Evolutionary conservation across 2,888 invertebrate genomes (phyloP).

Genomic region (Sphinx pinastri): DNA sequence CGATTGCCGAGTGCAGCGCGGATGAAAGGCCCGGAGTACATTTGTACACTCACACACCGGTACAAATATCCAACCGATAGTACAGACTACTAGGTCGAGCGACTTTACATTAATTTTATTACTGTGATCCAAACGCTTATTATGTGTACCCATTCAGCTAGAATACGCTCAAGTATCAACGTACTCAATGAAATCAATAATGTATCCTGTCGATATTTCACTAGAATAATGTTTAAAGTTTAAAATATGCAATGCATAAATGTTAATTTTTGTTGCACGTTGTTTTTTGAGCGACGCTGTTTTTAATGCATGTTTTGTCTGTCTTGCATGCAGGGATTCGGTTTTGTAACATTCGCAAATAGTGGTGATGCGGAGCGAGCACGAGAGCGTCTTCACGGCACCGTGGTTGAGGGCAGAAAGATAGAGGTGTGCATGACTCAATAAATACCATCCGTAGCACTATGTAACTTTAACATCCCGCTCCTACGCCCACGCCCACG

Average conservation of each 20-base stretch:
- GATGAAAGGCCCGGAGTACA: constrained; percentile 57
- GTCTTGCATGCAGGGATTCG: constrained; percentile 99
- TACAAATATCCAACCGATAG: constrained; percentile 68
- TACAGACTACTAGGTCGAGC: constrained; percentile 73
- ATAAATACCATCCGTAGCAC: constrained; percentile 86
- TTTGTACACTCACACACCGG: constrained; percentile 54
- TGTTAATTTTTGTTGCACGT: constrained; percentile 90
- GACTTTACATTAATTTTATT: constrained; percentile 68
- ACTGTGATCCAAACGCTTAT: constrained; percentile 82
- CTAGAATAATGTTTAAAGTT: constrained; percentile 75
- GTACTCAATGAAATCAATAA: constrained; percentile 65
- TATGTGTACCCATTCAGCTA: constrained; percentile 83
- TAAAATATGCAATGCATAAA: constrained; percentile 85
- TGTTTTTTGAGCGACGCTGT: constrained; percentile 91
- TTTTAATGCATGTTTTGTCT: constrained; percentile 97
- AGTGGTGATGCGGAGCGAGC: constrained; percentile 99
- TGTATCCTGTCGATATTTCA: constrained; percentile 79
- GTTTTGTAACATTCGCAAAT: constrained; percentile 99
- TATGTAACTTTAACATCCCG: constrained; percentile 86
- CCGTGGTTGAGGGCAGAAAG: constrained; percentile 99
- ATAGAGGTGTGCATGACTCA: constrained; percentile 99
- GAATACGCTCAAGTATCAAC: constrained; percentile 84
- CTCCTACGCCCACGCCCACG: constrained; percentile 58
- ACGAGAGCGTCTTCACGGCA: constrained; percentile 99
- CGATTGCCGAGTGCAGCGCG: constrained; percentile 62